phyloP scores from a whole-genome alignment of 2,113 vertebrate species.

The Nothoprocta pentlandii region DNA sequence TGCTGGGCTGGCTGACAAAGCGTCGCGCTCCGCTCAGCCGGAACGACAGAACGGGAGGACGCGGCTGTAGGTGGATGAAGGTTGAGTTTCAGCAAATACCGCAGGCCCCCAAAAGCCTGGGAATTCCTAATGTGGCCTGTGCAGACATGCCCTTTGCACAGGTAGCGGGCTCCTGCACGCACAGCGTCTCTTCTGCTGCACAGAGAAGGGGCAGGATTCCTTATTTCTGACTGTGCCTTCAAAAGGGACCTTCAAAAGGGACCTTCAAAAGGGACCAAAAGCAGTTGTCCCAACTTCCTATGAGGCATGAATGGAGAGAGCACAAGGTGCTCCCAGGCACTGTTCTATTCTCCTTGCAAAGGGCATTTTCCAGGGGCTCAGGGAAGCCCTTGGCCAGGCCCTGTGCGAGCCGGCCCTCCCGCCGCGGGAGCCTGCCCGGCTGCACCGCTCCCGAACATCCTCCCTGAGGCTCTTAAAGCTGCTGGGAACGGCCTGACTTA shows the following conservation, averaged over 20 bases:
- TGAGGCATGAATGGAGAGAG: background rate
- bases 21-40: background rate
- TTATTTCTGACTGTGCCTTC: background rate
- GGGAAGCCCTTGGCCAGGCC: too few relatives aligned
- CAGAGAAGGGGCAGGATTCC: background rate
- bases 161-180: background rate
- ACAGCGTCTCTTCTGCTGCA: background rate
- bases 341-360: background rate
- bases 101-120: slow-evolving; percentile 70
- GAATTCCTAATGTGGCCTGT: slow-evolving; percentile 44
- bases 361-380: background rate
- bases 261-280: background rate
- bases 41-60: slow-evolving; percentile 44
- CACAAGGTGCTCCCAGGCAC: background rate
- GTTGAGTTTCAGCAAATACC: slow-evolving; percentile 71
- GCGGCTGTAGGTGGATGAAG: slow-evolving; percentile 65
- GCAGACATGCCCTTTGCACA: background rate
- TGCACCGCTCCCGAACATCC: background rate
- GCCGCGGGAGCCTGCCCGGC: too few relatives aligned
- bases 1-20: slow-evolving; percentile 54
- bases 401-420: background rate
- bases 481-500: background rate
- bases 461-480: background rate
- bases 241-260: background rate
- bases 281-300: background rate